Conservation (phyloP, 2,797 vertebrate species). For the Salarias fasciatus region DNA sequence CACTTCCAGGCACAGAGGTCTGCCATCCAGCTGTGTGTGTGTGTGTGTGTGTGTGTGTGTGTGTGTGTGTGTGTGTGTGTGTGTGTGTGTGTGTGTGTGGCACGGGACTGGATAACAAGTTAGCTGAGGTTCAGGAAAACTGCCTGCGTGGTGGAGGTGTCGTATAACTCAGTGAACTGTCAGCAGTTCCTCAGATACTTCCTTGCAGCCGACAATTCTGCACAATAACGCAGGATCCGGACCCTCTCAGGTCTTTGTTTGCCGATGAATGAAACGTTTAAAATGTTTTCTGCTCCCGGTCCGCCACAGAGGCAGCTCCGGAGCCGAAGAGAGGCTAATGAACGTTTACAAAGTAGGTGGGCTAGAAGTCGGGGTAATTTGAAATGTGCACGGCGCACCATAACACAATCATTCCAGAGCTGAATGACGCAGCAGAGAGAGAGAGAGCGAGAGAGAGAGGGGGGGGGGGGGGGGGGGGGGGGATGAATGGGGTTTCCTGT, state of each 20-base stretch:
- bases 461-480: background rate
- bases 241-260: background rate
- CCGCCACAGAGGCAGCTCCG: background rate
- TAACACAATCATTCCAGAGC: slow-evolving; percentile 57
- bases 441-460: no score
- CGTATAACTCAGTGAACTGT: background rate
- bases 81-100: no score
- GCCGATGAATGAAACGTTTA: background rate
- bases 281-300: slow-evolving; percentile 10
- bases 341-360: slow-evolving; percentile 52
- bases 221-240: slow-evolving; percentile 2
- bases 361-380: slow-evolving; percentile 43
- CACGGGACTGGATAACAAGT: slow-evolving; percentile 14
- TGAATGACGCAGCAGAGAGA: slow-evolving; percentile 59
- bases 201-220: background rate
- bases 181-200: slow-evolving; percentile 2
- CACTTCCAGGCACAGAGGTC: slow-evolving; percentile 28
- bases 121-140: slow-evolving; percentile 23
- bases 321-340: slow-evolving; percentile 16
- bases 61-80: no score
- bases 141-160: background rate
- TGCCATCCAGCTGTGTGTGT: slow-evolving; percentile 48
- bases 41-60: no score
- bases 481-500: slow-evolving; percentile 60
- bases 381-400: slow-evolving; percentile 57